Evolutionary conservation across 2,113 vertebrate species (phyloP), one percentile per base, ranked within the genome.

Genomic region (Microcebus griseorufus): DNA sequence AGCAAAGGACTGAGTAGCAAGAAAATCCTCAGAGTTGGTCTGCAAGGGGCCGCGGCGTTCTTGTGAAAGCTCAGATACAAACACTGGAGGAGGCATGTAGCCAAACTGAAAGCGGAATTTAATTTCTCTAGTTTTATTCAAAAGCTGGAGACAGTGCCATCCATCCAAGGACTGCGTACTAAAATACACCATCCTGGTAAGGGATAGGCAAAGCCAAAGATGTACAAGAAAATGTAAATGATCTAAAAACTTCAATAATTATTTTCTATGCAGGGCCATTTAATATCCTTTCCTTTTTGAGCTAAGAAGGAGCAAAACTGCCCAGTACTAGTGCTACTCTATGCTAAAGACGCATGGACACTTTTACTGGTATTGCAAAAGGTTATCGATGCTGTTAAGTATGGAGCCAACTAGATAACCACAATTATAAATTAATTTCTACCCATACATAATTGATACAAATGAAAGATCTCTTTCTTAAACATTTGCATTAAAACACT

Each of bases 381-480:
- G 92, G 96, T 97, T 97, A 92, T 73, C 58, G 32, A 92, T 88
- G 96, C 97, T 97, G 93, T 97, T 97, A 96, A 96, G 97, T 93
- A 69, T 7, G 42, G 95, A 98, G 97, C 90, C 84, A 97, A 97
- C 88, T 93, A 98, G 98, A 98, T 90, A 96, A 98, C 95, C 97
- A 16, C 95, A 98, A 97, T 98, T 98, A 98, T 97, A 98, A 98
- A 99, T 98, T 98, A 98, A 98, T 98, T 98, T 98, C 97, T 98
- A 76, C 60, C 98, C 94, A 98, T 98, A 96, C 88, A 97, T 98
- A 98, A 98, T 96, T 97, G 94, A 98, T 98, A 97, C 79, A 98
- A 98, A 98, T 83, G 95, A 98, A 98, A 98, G 97, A 97, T 97
- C 93, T 91, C 95, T 98, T 98, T 98, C 98, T 97, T 97, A 98